Evolutionary conservation across 30 jellyfish, hydroid and myxozoan species (phyloP), one percentile per base, ranked within the genome.

Genomic region (Hydra vulgaris): DNA sequence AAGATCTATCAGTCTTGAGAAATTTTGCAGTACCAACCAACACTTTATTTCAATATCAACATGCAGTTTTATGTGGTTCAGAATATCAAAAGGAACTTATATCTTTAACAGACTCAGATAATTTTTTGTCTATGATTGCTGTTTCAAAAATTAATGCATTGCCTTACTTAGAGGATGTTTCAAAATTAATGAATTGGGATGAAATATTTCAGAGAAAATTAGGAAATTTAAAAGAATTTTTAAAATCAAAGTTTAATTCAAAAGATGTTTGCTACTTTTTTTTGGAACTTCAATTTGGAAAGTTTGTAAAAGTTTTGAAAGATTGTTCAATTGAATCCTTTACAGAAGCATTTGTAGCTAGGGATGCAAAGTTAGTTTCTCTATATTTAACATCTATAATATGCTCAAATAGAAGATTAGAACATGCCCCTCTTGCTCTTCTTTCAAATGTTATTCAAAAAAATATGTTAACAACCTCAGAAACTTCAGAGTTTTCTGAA

Each of bases 131-230:
- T 73, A 21, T 27, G 7, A 40, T 21, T 17, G 96, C 90, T 27
- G 81, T 74, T 3, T 8, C 22, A 23, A 72, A 89, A 54, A 79
- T 89, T 15, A 68, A 74, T 22, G 73, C 96, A 7, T 89, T 94
- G 8, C 96, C 96, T 4, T 74, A 75, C 21, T 78, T 89, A 1
- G 88, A 70, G 27, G 94, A 89, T 75, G 76, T 89, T 16, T 77
- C 85, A 18, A 66, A 27, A 24, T 89, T 89, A 85, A 89, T 84
- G 73, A 77, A 81, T 74, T 89, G 96, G 96, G 74, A 80, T 17
- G 17, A 7, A 25, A 85, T 83, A 21, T 89, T 89, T 70, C 85
- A 70, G 71, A 86, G 85, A 18, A 74, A 78, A 74, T 80, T 84
- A 70, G 96, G 96, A 0, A 85, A 53, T 66, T 24, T 89, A 24